Evolutionary conservation across 2,797 vertebrate species (phyloP), one percentile per base, ranked within the genome.

Genomic region (Catostomus latipinnis): DNA sequence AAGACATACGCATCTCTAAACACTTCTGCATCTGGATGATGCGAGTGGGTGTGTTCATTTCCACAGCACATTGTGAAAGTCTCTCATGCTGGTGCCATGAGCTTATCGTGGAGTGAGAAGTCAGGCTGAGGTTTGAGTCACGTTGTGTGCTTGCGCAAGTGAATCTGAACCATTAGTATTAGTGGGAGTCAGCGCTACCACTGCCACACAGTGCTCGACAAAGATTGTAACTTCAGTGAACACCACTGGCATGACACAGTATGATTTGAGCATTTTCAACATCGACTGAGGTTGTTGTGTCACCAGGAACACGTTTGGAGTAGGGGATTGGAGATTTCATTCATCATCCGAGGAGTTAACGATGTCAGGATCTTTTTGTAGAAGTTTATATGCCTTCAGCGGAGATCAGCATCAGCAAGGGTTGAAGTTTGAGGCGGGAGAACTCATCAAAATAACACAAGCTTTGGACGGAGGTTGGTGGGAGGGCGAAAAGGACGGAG

Each of bases 401-500:
- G 97, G 96, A 78, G 96, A 97, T 78, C 94, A 97, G 89, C 97
- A 97, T 87, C 93, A 94, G 79, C 96, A 96, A 85, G 97, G 97
- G 52, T 93, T 99, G 74, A 94, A 89, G 90, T 98, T 99, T 88
- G 91, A 95, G 56, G 95, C 95, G 6, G 97, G 97, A 18, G 97
- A 98, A 74, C 87, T 96, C 14, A 92, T 99, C 80, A 93, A 91
- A 73, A 91, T 98, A 84, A 92, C 96, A 67, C 97, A 97, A 90
- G 93, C 95, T 87, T 90, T 95, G 70, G 94, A 96, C 75, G 97
- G 96, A 71, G 97, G 97, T 83, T 98, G 97, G 97, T 98, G 97
- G 97, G 97, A 98, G 91, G 97, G 97, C 46, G 96, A 98, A 94
- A 96, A 94, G 88, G 96, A 98, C 85, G 97, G 96, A 81, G 87